phyloP scores from a whole-genome alignment of 2,888 invertebrate species.

The Abrostola triplasia region DNA sequence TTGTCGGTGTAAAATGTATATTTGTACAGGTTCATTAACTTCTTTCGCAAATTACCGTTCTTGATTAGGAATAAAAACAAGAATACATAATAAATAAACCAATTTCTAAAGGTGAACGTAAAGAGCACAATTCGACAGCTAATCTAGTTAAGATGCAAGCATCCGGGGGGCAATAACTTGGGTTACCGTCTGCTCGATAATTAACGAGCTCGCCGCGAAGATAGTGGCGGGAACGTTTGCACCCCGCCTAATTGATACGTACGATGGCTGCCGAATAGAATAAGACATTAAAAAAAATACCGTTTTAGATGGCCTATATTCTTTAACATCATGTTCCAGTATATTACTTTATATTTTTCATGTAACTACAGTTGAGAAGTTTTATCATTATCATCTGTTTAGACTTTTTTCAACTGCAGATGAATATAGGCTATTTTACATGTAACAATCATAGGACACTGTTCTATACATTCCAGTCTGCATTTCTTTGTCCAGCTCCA shows the following conservation, averaged over 20 bases:
- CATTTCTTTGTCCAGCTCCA: too few species aligned
- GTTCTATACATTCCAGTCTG: too few species aligned
- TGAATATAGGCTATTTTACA: too few species aligned
- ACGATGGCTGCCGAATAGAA: constrained; percentile 44
- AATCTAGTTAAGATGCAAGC: constrained; percentile 60
- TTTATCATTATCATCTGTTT: too few species aligned
- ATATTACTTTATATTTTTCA: too few species aligned
- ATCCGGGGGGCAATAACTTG: constrained; percentile 56
- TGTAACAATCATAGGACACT: too few species aligned
- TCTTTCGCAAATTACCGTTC: background rate
- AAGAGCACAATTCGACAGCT: constrained; percentile 42
- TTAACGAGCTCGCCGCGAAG: constrained; percentile 69
- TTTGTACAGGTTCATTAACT: too few species aligned
- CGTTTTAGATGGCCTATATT: background rate
- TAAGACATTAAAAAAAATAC: constrained; percentile 5
- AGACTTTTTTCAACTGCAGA: too few species aligned
- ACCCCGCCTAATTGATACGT: constrained; percentile 71
- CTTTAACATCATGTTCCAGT: too few species aligned
- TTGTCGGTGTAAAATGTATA: too few species aligned
- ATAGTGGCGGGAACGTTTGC: constrained; percentile 68
- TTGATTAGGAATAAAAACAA: constrained; percentile 4
- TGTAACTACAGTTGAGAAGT: too few species aligned
- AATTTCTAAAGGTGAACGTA: constrained; percentile 26
- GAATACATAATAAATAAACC: constrained; percentile 7
- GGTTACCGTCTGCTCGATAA: constrained; percentile 64